Evolutionary conservation across 2,888 invertebrate species (phyloP), one percentile per base, ranked within the genome.

Genomic region (Chrysomela aeneicollis): DNA sequence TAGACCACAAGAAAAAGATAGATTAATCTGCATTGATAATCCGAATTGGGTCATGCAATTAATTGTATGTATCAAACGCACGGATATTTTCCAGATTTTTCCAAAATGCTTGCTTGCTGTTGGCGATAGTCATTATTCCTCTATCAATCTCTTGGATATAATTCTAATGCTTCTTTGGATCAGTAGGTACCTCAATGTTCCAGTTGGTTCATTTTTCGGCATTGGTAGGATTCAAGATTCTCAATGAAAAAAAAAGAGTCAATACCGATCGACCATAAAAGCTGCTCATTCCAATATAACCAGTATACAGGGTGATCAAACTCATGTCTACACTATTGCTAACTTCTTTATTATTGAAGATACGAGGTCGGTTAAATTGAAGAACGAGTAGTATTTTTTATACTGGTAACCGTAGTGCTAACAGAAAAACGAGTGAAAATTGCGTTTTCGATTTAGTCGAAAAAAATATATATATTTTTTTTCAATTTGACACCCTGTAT

Each of bases 61-160:
- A 67, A 30, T 26, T 53, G 64, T n/a, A 59, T 64, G 18, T 64
- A 30, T 49, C 63, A 66, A 35, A 54, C 59, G 42, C 58, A 19
- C 19, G 57, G 58, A 54, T 64, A 67, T 49, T 58, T 64, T 8
- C 67, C 64, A 55, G 19, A 59, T 30, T 60, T 60, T 58, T 59
- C 59, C 57, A 49, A 53, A 64, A 26, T 37, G 42, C 49, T 54
- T 64, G 42, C 64, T 64, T 26, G 49, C 59, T 46, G 59, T 60
- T 35, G n/a, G 64, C 64, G 26, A 59, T 15, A 4, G 59, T 51
- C 53, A n/a, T n/a, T n/a, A 59, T 59, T 47, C 59, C 63, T 42
- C 50, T 59, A 47, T 63, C 63, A 46, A 64, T 21, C 32, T 52
- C 64, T 37, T 51, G 42, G n/a, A 64, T 21, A 52, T 59, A 53